Conservation (phyloP, 2,888 invertebrate genomes). For the Luperina nickerlii region DNA sequence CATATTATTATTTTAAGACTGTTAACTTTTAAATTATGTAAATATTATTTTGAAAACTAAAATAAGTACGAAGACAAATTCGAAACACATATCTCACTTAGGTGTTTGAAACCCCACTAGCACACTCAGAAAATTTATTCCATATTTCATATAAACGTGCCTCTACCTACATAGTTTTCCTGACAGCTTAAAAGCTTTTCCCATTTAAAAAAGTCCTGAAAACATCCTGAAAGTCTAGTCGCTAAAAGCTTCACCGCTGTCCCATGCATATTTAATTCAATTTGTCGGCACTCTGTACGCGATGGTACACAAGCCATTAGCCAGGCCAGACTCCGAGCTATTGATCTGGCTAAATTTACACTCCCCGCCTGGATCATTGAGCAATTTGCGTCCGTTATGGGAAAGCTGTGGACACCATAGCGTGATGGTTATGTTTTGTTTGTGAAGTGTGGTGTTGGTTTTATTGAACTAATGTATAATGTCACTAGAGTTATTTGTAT, state of each 20-base stretch:
- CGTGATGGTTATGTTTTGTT: slow-evolving; percentile 15
- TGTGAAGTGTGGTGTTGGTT: not conserved
- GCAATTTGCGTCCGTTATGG: slow-evolving; percentile 73
- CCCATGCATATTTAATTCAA: slow-evolving; percentile 52
- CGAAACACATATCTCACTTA: too few species aligned
- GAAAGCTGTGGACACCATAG: slow-evolving; percentile 64
- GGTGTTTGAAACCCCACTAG: not conserved
- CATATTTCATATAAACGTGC: slow-evolving; percentile 3
- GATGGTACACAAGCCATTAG: slow-evolving; percentile 73
- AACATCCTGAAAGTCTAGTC: slow-evolving; percentile 27
- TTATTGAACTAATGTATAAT: not conserved
- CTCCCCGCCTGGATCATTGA: slow-evolving; percentile 70
- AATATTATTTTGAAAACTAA: not conserved
- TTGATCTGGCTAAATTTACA: slow-evolving; percentile 82
- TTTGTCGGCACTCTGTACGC: slow-evolving; percentile 38
- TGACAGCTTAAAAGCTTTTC: slow-evolving; percentile 27
- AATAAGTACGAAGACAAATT: not conserved
- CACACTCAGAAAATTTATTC: not conserved
- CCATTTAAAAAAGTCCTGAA: slow-evolving; percentile 14
- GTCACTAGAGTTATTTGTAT: not conserved
- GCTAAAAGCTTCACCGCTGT: slow-evolving; percentile 36
- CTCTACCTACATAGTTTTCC: not conserved
- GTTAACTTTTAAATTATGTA: not conserved
- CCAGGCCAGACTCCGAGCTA: slow-evolving; percentile 77
- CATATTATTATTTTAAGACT: not conserved